A percentile compares a stretch with the other conserved stretches of the same genome.
These are phyloP conservation scores for Cephus sareptanus DNA, from an alignment of 2,888 invertebrate genomes.

Conservation along the genomic window DNA sequence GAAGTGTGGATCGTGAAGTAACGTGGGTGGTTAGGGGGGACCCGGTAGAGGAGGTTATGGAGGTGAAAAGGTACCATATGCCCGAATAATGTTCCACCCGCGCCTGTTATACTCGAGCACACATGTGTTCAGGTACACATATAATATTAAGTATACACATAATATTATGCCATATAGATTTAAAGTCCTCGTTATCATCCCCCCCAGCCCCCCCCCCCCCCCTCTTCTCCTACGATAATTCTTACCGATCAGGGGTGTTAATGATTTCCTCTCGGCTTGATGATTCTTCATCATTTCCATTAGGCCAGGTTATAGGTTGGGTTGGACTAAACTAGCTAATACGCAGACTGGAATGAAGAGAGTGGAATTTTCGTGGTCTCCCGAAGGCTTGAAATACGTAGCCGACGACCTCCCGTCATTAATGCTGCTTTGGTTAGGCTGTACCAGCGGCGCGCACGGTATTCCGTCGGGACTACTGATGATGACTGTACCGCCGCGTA, in stretches of 20 bases:
- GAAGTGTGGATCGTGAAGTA: conserved; percentile 35
- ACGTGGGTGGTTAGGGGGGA: conserved; percentile 17
- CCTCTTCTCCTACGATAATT: not conserved
- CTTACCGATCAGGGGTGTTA: not conserved
- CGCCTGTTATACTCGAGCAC: conserved; percentile 35
- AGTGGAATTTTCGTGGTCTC: not conserved
- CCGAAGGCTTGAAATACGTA: not conserved
- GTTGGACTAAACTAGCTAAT: not conserved
- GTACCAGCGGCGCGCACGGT: conserved; percentile 31
- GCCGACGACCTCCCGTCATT: not conserved
- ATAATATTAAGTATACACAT: not conserved
- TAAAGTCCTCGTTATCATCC: not conserved
- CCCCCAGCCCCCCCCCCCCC: too few species aligned
- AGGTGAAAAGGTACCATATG: conserved; percentile 50
- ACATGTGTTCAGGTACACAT: not conserved
- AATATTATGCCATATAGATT: not conserved
- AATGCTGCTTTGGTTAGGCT: conserved; percentile 32
- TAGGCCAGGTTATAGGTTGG: not conserved
- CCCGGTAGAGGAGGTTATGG: conserved; percentile 7
- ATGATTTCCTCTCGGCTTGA: not conserved
- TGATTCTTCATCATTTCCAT: not conserved
- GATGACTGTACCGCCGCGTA: conserved; percentile 59
- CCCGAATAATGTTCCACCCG: conserved; percentile 58
- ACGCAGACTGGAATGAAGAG: not conserved
- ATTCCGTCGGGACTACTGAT: conserved; percentile 52